phyloP scores from a whole-genome alignment of 2,113 vertebrate genomes.

The Planiliza haematocheilus region DNA sequence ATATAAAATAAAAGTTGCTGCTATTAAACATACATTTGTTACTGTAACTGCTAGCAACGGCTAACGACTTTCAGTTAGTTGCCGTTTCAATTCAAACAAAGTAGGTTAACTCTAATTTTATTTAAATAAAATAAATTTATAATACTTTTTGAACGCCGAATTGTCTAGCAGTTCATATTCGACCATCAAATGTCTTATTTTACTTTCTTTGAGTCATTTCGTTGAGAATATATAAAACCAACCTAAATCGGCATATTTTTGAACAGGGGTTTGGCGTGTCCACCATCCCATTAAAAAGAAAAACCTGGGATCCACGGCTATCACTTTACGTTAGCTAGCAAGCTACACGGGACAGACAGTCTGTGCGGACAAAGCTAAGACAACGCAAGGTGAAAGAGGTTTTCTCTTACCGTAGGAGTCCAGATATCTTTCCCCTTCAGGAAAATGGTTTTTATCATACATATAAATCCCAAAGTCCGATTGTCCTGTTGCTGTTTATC shows the following conservation, averaged over 20 bases:
- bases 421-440: background rate
- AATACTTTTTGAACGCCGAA: background rate
- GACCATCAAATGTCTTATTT: fast-evolving
- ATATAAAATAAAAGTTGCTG: background rate
- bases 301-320: background rate
- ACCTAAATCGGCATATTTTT: background rate
- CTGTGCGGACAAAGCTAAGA: background rate
- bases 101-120: background rate
- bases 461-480: background rate
- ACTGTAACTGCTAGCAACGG: background rate
- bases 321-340: constrained; percentile 33
- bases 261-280: background rate
- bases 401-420: constrained; percentile 34
- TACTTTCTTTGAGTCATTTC: background rate
- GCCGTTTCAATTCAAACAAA: constrained; percentile 5
- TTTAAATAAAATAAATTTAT: background rate
- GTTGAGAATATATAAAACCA: background rate
- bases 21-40: background rate
- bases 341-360: constrained; percentile 27
- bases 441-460: background rate
- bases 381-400: background rate
- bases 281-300: background rate
- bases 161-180: fast-evolving
- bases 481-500: constrained; percentile 23
- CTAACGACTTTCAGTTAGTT: background rate